Evolutionary conservation across 2,797 vertebrate species (phyloP), one percentile per base, ranked within the genome.

Genomic region (Pempheris klunzingeri): DNA sequence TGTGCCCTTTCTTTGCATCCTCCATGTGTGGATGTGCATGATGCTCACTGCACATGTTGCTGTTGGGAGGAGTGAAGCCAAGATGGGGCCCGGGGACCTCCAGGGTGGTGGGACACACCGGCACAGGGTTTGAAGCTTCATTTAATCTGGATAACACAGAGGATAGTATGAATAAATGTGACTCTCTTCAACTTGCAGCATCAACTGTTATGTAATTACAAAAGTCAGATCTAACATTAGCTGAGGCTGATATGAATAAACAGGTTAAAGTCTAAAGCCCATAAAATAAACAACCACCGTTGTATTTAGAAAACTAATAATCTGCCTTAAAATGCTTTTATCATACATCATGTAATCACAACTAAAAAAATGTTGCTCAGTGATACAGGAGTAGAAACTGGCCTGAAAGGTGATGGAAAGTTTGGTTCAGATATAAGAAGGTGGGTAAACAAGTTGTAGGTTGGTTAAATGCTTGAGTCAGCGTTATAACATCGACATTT

Each of bases 1-100:
- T 20, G n/a, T 83, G 74, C 72, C 54, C 71, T 71, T 46, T 65
- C 15, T 67, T 20, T 84, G 84, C 82, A 71, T 77, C 65, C 69
- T 82, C 57, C 43, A 58, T 82, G 65, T 70, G 81, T 71, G 46
- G 4, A n/a, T 80, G 68, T 67, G 43, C 57, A 32, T 50, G n/a
- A n/a, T n/a, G n/a, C n/a, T n/a, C 30, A 6, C 30, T 54, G 58
- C 53, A 41, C 71, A 73, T 71, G 65, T 61, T 83, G 67, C 74
- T 83, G 70, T 67, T 81, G 46, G 65, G 43, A 77, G 30, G 14
- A 50, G n/a, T n/a, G 53, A 55, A 58, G 22, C 36, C 57, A 58
- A 81, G 46, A 67, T 64, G 72, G 64, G 77, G 59, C 63, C 61
- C 28, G 60, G 32, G 70, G 81, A 74, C 73, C 77, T 71, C 34